Percentiles rank a stretch among this genome's conserved stretches.
Evolutionary conservation across 2,888 invertebrate species (phyloP).

Genomic region (Pandemis heparana): DNA sequence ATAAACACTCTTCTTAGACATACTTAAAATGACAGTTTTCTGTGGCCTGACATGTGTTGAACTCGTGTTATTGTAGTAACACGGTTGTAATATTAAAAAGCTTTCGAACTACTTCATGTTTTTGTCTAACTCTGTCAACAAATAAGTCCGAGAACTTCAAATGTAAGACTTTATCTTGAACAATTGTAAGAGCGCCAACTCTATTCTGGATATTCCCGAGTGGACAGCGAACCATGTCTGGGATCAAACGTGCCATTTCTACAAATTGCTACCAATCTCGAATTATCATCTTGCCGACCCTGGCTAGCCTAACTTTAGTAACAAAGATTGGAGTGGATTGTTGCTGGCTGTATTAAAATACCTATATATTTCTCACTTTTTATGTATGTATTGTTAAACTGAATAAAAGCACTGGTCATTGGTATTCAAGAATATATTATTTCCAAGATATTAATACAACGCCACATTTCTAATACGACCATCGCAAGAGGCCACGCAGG

Average conservation of each 20-base stretch:
- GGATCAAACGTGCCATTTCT: constrained; percentile 15
- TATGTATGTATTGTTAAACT: too few species aligned
- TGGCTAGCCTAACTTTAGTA: constrained; percentile 1
- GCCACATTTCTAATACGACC: too few species aligned
- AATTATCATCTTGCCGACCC: constrained; percentile 19
- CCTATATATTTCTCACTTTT: too few species aligned
- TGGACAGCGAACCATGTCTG: constrained; percentile 4
- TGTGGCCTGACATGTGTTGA: too few species aligned
- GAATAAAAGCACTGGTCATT: too few species aligned
- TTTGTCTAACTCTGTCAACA: background rate
- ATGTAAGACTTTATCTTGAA: background rate
- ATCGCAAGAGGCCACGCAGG: too few species aligned
- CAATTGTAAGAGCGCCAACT: background rate
- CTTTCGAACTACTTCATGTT: too few species aligned
- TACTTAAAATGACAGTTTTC: too few species aligned
- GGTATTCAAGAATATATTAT: too few species aligned
- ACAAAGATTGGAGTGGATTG: background rate
- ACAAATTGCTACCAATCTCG: constrained; percentile 24
- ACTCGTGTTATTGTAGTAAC: background rate
- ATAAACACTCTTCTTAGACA: too few species aligned
- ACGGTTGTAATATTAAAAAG: background rate
- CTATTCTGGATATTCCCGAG: constrained; percentile 6
- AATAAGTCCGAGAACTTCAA: background rate
- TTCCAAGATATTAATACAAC: too few species aligned
- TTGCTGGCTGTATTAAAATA: background rate